Conservation (phyloP, 2,113 vertebrate species). For the Hippocampus guttulatus region DNA sequence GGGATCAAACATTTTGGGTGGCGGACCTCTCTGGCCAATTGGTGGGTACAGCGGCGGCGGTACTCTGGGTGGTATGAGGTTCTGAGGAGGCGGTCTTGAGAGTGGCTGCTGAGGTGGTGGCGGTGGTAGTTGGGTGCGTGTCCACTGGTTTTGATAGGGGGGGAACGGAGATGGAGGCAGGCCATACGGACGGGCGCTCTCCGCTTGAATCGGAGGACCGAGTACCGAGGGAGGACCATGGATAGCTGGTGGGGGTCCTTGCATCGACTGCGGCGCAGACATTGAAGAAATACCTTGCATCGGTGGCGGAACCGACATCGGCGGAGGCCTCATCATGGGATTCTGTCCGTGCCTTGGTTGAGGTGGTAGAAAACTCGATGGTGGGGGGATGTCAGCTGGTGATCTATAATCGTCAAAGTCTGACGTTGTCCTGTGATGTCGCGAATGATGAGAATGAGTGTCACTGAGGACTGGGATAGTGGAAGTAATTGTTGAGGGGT, state of each 20-base stretch:
- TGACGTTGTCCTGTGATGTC: constrained; percentile 51
- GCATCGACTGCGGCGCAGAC: constrained; percentile 56
- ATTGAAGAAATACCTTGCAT: constrained; percentile 64
- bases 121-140: constrained; percentile 39
- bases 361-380: constrained; percentile 61
- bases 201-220: constrained; percentile 47
- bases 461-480: constrained; percentile 62
- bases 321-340: constrained; percentile 54
- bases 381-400: constrained; percentile 56
- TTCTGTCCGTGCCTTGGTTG: constrained; percentile 60
- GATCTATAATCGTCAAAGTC: constrained; percentile 62
- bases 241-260: constrained; percentile 52
- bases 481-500: constrained; percentile 50
- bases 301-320: constrained; percentile 60
- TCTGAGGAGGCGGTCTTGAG: constrained; percentile 64
- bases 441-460: constrained; percentile 55
- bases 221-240: constrained; percentile 48
- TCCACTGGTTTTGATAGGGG: constrained; percentile 73
- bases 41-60: constrained; percentile 61
- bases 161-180: constrained; percentile 58
- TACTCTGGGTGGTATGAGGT: constrained; percentile 71
- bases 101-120: constrained; percentile 59
- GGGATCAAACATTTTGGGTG: constrained; percentile 72
- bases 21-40: constrained; percentile 62
- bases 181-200: constrained; percentile 61